phyloP scores from a whole-genome alignment of 2,888 invertebrate genomes.

The Atethmia centrago region DNA sequence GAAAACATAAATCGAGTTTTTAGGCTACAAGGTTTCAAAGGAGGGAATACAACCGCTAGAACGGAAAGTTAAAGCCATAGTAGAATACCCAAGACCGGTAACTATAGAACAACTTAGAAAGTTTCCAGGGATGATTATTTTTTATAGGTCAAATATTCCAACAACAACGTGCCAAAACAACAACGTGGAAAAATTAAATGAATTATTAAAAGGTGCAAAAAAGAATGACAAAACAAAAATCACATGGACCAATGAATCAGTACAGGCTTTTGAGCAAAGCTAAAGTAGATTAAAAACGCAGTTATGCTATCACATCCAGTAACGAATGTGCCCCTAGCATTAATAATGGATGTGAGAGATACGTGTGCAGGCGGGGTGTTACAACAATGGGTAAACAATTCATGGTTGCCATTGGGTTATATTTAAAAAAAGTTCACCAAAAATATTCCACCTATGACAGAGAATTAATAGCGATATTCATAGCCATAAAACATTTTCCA shows the following conservation, averaged over 20 bases:
- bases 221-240: background rate
- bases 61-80: too few species aligned
- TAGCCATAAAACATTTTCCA: background rate
- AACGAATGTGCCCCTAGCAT: background rate
- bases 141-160: too few species aligned
- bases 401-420: too few species aligned
- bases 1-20: too few species aligned
- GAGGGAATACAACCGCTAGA: too few species aligned
- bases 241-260: background rate
- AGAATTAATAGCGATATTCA: constrained; percentile 1
- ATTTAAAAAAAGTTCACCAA: too few species aligned
- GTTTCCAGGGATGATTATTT: too few species aligned
- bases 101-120: too few species aligned
- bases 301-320: background rate
- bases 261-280: background rate
- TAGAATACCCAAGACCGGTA: too few species aligned
- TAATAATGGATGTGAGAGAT: background rate
- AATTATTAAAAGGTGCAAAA: background rate
- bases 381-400: background rate
- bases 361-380: background rate
- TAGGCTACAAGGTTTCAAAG: too few species aligned
- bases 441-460: background rate
- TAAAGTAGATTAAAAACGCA: background rate
- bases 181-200: background rate
- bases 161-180: background rate